Conservation (phyloP, 2,797 vertebrate species). For the Spea hammondii region DNA sequence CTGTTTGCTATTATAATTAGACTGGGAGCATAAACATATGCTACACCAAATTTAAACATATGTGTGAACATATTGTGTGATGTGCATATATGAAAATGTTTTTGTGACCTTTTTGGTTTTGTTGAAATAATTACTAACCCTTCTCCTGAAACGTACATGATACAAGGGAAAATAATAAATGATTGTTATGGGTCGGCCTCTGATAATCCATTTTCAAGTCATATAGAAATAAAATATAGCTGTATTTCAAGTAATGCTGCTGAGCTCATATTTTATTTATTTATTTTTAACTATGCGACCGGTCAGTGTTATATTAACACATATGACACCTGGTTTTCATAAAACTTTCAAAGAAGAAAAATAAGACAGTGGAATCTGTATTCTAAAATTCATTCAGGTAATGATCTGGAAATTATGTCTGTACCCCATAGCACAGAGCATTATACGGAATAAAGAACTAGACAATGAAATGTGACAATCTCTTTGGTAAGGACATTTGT, state of each 20-base stretch:
- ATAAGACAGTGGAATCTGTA: constrained; percentile 21
- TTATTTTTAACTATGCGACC: not conserved
- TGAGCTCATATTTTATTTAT: no score
- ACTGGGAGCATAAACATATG: not conserved
- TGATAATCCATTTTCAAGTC: no score
- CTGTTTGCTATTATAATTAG: not conserved
- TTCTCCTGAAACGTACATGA: constrained; percentile 14
- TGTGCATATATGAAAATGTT: constrained; percentile 8
- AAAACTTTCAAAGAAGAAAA: constrained; percentile 10
- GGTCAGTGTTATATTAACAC: not conserved
- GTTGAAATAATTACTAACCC: not conserved
- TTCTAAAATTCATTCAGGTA: constrained; percentile 18
- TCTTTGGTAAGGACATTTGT: constrained; percentile 37
- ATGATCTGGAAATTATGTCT: constrained; percentile 43
- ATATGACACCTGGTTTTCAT: constrained; percentile 1
- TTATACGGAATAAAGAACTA: constrained; percentile 34
- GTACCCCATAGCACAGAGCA: constrained; percentile 20
- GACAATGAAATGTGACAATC: constrained; percentile 24
- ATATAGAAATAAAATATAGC: no score
- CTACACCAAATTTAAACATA: not conserved
- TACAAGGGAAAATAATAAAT: not conserved
- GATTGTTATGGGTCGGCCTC: no score
- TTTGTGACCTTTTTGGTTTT: constrained; percentile 3
- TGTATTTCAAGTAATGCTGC: no score
- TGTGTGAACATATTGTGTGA: constrained; percentile 4